Conservation (phyloP, 1,140 invertebrate genomes). For the Adelges cooleyi region DNA sequence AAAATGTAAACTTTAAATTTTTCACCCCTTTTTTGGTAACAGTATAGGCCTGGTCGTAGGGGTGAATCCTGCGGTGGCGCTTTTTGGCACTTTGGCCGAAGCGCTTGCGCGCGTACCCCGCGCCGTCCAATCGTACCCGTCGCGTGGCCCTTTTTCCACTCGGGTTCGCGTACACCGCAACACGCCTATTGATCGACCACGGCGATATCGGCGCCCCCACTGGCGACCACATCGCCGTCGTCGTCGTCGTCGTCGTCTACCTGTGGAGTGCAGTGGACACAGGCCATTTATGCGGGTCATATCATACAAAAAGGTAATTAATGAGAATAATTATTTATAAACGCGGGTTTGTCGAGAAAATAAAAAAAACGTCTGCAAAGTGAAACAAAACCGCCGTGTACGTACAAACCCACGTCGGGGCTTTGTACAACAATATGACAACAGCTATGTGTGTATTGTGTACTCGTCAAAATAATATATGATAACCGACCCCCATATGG, state of each 20-base stretch:
- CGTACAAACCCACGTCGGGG: too few species aligned
- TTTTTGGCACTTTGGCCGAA: background rate
- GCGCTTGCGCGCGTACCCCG: background rate
- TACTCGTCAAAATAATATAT: background rate
- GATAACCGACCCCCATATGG: too few species aligned
- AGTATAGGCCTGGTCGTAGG: too few species aligned
- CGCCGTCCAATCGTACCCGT: background rate
- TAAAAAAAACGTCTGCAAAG: background rate
- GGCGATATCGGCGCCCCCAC: background rate
- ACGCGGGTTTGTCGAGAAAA: too few species aligned
- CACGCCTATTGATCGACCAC: conserved; percentile 5
- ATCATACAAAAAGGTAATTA: conserved; percentile 19
- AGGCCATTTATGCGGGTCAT: conserved; percentile 15
- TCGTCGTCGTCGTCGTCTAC: background rate
- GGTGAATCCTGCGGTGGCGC: background rate
- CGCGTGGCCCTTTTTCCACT: background rate
- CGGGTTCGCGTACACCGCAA: background rate
- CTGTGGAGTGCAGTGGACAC: background rate
- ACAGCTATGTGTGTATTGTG: too few species aligned
- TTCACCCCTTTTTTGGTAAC: too few species aligned
- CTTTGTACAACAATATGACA: too few species aligned
- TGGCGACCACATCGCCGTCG: background rate
- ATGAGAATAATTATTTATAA: too few species aligned
- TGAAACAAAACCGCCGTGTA: background rate
- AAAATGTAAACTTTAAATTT: too few species aligned